Evolutionary conservation across 2,113 vertebrate species (phyloP).

Genomic region (Hystrix cristata): DNA sequence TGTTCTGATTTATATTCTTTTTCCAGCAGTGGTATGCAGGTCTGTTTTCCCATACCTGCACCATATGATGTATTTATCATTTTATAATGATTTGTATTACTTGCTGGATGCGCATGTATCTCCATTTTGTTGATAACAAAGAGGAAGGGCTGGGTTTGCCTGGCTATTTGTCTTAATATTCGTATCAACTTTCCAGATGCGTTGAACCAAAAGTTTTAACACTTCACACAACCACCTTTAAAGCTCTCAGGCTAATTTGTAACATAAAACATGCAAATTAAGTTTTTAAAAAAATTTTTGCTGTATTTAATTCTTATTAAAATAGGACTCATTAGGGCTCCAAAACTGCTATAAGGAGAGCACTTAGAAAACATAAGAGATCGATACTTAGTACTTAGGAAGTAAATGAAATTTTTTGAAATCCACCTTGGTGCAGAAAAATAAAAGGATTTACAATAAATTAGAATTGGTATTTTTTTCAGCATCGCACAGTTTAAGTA

Average conservation of each 20-base stretch:
- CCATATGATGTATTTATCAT: background rate
- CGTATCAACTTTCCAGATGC: background rate
- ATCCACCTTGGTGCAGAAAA: conserved; percentile 1
- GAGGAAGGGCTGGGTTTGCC: background rate
- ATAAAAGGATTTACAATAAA: conserved; percentile 25
- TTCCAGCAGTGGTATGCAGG: background rate
- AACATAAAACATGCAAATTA: background rate
- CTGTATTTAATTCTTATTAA: conserved; percentile 52
- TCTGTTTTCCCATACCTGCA: background rate
- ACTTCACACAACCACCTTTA: conserved; percentile 7
- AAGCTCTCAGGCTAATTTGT: conserved; percentile 12
- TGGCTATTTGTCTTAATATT: background rate
- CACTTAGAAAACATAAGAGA: background rate
- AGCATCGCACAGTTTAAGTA: background rate
- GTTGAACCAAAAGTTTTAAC: background rate
- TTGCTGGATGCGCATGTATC: background rate
- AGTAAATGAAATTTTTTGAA: conserved; percentile 26
- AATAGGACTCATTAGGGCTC: background rate
- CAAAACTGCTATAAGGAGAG: background rate
- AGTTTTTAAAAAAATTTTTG: background rate
- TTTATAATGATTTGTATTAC: background rate
- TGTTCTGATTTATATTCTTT: background rate
- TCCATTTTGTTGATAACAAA: background rate
- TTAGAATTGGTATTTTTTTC: conserved; percentile 13
- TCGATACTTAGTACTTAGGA: background rate